These are phyloP conservation scores for Anolis sagrei DNA, from an alignment of 2,113 vertebrate genomes.

Conservation along the genomic window DNA sequence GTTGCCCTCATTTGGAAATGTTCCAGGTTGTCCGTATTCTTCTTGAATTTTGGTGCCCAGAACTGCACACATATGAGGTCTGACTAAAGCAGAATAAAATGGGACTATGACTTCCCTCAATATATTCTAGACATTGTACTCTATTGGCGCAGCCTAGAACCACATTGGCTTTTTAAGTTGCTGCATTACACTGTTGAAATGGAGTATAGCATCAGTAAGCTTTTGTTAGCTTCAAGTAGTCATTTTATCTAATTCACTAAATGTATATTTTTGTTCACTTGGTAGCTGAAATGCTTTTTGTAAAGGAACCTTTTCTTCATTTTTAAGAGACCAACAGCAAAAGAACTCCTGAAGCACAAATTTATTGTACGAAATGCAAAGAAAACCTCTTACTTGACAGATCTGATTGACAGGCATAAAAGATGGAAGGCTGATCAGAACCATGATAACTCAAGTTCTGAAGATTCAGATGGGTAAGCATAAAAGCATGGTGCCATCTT, in stretches of 20 bases:
- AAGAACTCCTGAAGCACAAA: conserved; percentile 96
- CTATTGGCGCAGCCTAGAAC: too few relatives aligned
- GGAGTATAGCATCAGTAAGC: not conserved
- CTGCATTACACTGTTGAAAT: not conserved
- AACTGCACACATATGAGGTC: too few relatives aligned
- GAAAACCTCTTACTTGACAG: conserved; percentile 93
- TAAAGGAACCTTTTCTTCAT: not conserved
- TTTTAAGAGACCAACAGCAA: conserved; percentile 92
- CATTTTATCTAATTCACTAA: not conserved
- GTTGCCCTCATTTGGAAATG: too few relatives aligned
- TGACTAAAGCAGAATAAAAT: too few relatives aligned
- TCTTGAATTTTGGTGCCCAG: too few relatives aligned
- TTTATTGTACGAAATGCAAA: conserved; percentile 92
- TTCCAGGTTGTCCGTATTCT: too few relatives aligned
- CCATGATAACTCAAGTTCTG: conserved; percentile 88
- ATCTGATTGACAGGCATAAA: conserved; percentile 95
- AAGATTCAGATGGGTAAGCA: conserved; percentile 90
- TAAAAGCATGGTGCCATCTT: not conserved
- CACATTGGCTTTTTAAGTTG: too few relatives aligned
- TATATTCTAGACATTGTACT: too few relatives aligned
- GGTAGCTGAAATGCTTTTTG: conserved; percentile 4
- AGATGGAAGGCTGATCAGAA: conserved; percentile 93
- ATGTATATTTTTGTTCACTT: not conserved
- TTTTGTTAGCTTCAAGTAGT: not conserved
- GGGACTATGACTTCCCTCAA: not conserved